Conservation (phyloP, 1,140 invertebrate genomes). For the Hyles euphorbiae region DNA sequence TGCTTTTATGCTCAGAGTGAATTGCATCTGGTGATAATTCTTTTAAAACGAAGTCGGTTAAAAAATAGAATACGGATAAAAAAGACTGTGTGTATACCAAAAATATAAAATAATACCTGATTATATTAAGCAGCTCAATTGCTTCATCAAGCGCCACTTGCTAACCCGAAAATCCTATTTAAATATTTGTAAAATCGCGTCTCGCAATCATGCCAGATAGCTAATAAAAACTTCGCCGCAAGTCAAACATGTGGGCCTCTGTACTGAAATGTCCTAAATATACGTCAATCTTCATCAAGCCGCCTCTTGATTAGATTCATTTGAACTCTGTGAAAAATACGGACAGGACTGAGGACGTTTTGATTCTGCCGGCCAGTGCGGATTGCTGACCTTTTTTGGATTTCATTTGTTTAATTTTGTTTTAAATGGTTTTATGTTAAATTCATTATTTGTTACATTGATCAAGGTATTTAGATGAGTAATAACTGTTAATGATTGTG, state of each 20-base stretch:
- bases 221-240: constrained; percentile 9
- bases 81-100: too few species aligned
- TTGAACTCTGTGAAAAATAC: constrained; percentile 11
- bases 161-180: too few species aligned
- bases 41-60: too few species aligned
- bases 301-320: constrained; percentile 19
- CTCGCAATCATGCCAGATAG: neutral
- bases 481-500: too few species aligned
- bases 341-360: neutral
- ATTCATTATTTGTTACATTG: neutral
- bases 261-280: constrained; percentile 11
- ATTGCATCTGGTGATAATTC: too few species aligned
- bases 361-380: neutral
- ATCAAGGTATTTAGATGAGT: neutral
- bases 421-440: constrained; percentile 1
- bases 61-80: too few species aligned
- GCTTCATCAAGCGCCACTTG: too few species aligned
- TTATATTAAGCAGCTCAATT: too few species aligned
- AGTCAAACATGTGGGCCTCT: constrained; percentile 1
- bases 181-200: neutral
- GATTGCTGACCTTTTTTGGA: too few species aligned
- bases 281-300: constrained; percentile 27
- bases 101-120: too few species aligned
- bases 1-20: too few species aligned
- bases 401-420: neutral